Conservation (phyloP, 2,797 vertebrate genomes). For the Anabacerthia variegaticeps region DNA sequence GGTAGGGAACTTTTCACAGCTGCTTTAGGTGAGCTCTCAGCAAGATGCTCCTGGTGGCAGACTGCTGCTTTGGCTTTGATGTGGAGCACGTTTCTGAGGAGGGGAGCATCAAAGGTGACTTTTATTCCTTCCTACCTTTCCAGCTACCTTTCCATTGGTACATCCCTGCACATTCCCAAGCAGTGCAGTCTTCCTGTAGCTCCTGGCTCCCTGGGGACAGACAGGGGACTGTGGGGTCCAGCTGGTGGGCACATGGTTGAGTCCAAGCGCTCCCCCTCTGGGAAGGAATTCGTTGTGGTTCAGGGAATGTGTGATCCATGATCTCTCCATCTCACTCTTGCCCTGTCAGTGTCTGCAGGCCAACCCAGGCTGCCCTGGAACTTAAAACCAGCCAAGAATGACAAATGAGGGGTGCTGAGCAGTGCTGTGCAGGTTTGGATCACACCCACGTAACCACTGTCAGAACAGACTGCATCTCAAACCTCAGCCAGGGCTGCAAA, state of each 20-base stretch:
- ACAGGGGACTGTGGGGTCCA: rapidly evolving
- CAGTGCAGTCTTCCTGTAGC: not conserved
- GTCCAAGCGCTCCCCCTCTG: not conserved
- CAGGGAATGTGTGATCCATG: rapidly evolving
- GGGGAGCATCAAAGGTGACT: not conserved
- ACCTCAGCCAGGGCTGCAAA: not conserved
- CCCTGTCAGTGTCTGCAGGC: not conserved
- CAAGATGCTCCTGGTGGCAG: not conserved
- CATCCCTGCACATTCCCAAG: not conserved
- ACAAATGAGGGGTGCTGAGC: not conserved
- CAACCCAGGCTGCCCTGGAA: not conserved
- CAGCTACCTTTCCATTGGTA: not conserved
- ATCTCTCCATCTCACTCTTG: not conserved
- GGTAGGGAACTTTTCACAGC: not conserved
- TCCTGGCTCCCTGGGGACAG: not conserved
- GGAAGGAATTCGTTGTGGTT: not conserved
- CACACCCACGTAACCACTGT: not conserved
- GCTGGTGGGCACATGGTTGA: not conserved
- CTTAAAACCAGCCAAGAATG: not conserved
- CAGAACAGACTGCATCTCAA: not conserved
- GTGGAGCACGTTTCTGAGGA: rapidly evolving
- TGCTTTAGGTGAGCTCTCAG: not conserved
- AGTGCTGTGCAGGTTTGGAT: not conserved
- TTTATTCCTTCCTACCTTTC: not conserved
- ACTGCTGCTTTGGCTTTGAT: not conserved